These are phyloP conservation scores for human (Homo sapiens) DNA, from an alignment of 2,113 vertebrate genomes.

Conservation along the genomic window DNA sequence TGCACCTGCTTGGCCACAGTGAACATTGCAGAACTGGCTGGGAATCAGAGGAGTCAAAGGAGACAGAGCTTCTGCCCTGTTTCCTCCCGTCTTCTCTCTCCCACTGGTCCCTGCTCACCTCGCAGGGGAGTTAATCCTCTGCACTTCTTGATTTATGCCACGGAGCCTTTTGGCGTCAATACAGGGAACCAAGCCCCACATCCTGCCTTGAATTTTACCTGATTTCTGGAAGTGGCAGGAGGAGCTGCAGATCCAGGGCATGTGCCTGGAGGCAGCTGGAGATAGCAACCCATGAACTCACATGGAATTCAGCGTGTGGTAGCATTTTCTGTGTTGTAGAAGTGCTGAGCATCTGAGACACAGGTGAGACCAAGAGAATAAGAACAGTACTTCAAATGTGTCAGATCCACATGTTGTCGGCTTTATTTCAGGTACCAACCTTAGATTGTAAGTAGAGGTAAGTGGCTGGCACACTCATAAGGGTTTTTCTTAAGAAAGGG, in stretches of 20 bases:
- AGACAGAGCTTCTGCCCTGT: accelerated
- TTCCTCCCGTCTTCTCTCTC: not conserved
- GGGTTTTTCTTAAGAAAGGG: not conserved
- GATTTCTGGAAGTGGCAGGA: not conserved
- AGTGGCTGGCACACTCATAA: not conserved
- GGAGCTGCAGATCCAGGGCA: not conserved
- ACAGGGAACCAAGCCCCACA: not conserved
- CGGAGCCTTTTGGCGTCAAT: no score
- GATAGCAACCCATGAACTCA: not conserved
- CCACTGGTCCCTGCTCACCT: not conserved
- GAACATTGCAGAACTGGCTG: not conserved
- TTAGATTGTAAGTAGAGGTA: not conserved
- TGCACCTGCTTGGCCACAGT: not conserved
- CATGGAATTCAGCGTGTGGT: not conserved
- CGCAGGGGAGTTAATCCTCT: not conserved
- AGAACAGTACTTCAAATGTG: not conserved
- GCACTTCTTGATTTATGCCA: not conserved
- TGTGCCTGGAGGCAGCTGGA: not conserved
- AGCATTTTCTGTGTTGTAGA: not conserved
- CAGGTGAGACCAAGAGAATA: not conserved
- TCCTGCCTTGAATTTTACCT: not conserved
- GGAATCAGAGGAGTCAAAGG: not conserved
- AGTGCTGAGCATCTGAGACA: not conserved
- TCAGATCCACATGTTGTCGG: no score
- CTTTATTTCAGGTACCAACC: not conserved